phyloP scores from a whole-genome alignment of 2,113 vertebrate genomes.

The Myxocyprinus asiaticus region DNA sequence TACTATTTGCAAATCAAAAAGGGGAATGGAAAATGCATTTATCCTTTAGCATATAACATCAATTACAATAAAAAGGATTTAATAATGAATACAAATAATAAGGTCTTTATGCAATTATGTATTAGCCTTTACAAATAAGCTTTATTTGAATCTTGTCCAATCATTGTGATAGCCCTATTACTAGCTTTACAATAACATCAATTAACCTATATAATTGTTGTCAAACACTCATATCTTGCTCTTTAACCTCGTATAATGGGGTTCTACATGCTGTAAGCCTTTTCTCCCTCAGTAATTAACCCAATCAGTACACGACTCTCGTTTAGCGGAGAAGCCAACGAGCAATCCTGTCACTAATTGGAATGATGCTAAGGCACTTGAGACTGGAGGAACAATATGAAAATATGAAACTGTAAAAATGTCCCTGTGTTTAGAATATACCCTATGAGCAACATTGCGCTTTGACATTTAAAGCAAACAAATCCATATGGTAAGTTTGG shows the following conservation, averaged over 20 bases:
- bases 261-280: slow-evolving; percentile 15
- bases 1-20: no score
- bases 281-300: slow-evolving; percentile 23
- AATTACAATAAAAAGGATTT: no score
- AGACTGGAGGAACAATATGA: neutral
- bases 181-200: slow-evolving; percentile 5
- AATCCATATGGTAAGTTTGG: slow-evolving; percentile 19
- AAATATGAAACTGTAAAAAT: neutral
- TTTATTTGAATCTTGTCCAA: neutral
- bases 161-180: neutral
- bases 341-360: slow-evolving; percentile 17
- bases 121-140: neutral
- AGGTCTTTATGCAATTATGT: neutral
- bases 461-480: slow-evolving; percentile 21
- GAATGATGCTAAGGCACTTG: neutral
- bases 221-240: neutral
- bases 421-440: slow-evolving; percentile 17
- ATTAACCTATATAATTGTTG: slow-evolving; percentile 16
- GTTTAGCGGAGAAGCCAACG: neutral
- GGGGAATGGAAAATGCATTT: no score
- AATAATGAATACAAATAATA: neutral
- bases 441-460: neutral
- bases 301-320: slow-evolving; percentile 6
- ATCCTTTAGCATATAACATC: no score
- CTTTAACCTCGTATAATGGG: neutral